These are phyloP conservation scores for Hirtodrosophila confusa DNA, from an alignment of 2,888 invertebrate species.

Conservation along the genomic window DNA sequence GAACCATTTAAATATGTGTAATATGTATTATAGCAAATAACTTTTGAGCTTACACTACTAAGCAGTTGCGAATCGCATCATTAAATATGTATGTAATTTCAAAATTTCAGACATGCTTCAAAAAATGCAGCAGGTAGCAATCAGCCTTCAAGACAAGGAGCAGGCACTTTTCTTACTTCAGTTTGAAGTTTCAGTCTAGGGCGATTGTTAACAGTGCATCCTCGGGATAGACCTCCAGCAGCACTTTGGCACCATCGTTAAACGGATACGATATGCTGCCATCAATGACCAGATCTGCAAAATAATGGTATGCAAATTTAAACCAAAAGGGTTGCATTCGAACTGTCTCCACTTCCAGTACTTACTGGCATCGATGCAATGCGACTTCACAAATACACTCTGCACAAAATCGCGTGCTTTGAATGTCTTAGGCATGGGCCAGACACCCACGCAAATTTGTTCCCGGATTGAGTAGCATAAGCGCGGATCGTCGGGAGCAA, in stretches of 20 bases:
- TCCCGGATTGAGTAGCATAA: constrained; percentile 97
- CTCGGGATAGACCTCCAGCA: constrained; percentile 92
- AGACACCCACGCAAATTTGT: constrained; percentile 94
- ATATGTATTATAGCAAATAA: constrained; percentile 51
- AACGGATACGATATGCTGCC: constrained; percentile 97
- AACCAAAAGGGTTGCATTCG: too few species aligned
- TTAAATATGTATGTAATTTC: constrained; percentile 59
- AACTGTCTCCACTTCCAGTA: constrained; percentile 15
- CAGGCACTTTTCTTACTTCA: constrained; percentile 45
- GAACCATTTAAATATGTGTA: constrained; percentile 11
- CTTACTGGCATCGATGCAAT: constrained; percentile 93
- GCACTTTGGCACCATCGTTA: constrained; percentile 95
- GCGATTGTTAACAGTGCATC: constrained; percentile 93
- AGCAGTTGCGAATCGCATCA: constrained; percentile 60
- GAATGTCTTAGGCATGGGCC: constrained; percentile 91
- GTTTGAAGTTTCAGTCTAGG: constrained; percentile 75
- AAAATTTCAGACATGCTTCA: constrained; percentile 50
- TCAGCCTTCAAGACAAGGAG: constrained; percentile 28
- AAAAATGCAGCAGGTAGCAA: constrained; percentile 35
- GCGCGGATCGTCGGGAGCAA: constrained; percentile 89
- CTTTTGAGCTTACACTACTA: constrained; percentile 68
- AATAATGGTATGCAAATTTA: neutral
- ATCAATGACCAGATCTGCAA: constrained; percentile 93
- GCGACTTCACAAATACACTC: constrained; percentile 91
- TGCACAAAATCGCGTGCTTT: constrained; percentile 91